phyloP scores from a whole-genome alignment of 2,113 vertebrate genomes.

The Sphaerodactylus townsendi region DNA sequence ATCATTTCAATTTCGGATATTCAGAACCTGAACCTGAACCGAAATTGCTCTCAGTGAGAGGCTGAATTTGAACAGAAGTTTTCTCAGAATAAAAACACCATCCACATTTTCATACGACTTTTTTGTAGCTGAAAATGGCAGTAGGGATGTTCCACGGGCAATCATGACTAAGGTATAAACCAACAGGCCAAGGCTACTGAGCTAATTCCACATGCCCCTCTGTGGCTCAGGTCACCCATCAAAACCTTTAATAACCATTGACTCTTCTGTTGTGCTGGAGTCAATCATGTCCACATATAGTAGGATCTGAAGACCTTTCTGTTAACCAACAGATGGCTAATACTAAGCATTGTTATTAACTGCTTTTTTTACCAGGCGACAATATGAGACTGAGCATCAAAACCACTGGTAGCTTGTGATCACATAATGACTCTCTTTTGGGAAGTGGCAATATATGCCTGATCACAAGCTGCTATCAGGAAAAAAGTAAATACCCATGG shows the following conservation, averaged over 20 bases:
- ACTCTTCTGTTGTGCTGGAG: background rate
- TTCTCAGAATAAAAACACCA: background rate
- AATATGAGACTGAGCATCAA: background rate
- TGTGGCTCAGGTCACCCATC: background rate
- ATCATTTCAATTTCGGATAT: no score
- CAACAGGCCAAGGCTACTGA: background rate
- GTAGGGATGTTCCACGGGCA: background rate
- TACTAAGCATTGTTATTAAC: accelerated
- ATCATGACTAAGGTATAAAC: background rate
- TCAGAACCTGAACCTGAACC: background rate
- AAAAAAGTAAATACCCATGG: background rate
- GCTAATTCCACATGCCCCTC: background rate
- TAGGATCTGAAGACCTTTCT: background rate
- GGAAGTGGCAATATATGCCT: no score
- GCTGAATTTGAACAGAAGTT: background rate
- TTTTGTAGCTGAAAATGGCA: background rate
- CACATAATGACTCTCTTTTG: no score
- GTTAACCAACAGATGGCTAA: background rate
- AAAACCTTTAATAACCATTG: background rate
- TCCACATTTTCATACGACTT: background rate
- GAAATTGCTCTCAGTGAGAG: background rate
- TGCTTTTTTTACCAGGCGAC: background rate
- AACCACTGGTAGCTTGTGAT: background rate
- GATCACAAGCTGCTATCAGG: no score
- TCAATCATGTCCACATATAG: accelerated